These are phyloP conservation scores for Poecilia velifera DNA, from an alignment of 2,797 vertebrate species.

Conservation along the genomic window DNA sequence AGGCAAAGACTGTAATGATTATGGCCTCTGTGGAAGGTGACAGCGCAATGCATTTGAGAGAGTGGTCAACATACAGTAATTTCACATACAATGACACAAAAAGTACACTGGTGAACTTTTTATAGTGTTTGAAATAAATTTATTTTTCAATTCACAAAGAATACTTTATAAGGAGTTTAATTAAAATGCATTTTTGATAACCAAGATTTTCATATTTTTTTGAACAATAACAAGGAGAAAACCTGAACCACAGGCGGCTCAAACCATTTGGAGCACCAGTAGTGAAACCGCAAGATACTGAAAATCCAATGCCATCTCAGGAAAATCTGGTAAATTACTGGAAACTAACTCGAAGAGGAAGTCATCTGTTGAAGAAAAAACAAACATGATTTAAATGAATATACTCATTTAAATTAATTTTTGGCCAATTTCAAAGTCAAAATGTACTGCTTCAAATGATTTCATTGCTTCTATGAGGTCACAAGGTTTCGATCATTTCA, in stretches of 20 bases:
- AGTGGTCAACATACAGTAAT: not conserved
- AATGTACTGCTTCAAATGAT: not conserved
- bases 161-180: not conserved
- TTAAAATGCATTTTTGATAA: not conserved
- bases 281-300: too few species aligned
- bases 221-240: not conserved
- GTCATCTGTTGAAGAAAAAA: not conserved
- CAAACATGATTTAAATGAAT: not conserved
- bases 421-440: not conserved
- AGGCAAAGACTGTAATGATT: not conserved
- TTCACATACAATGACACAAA: not conserved
- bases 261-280: too few species aligned
- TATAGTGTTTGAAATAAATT: not conserved
- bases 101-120: not conserved
- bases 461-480: conserved; percentile 3
- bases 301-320: not conserved
- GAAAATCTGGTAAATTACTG: not conserved
- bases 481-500: conserved; percentile 12
- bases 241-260: not conserved
- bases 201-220: not conserved
- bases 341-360: not conserved
- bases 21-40: not conserved
- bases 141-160: not conserved
- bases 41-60: not conserved
- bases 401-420: not conserved